phyloP scores from a whole-genome alignment of 2,113 vertebrate species.

The Malaclemys terrapin region DNA sequence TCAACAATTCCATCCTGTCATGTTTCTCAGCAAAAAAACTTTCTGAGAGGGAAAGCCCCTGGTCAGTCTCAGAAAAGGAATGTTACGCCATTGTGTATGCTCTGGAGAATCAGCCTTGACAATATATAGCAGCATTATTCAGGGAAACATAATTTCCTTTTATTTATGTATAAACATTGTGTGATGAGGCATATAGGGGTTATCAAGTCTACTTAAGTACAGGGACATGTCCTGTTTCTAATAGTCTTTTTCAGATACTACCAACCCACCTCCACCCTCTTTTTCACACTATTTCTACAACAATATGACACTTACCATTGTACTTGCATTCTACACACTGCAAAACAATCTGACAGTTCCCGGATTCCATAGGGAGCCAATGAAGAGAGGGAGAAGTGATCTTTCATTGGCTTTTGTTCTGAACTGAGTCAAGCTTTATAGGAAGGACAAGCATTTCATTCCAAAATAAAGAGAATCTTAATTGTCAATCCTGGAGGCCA shows the following conservation, averaged over 20 bases:
- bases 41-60: too few relatives aligned
- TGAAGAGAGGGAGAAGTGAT: constrained; percentile 60
- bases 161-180: neutral
- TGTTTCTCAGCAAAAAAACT: too few relatives aligned
- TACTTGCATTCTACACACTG: constrained; percentile 29
- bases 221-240: neutral
- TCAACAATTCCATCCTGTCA: too few relatives aligned
- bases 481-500: constrained; percentile 32
- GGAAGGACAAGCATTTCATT: constrained; percentile 42
- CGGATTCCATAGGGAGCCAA: constrained; percentile 58
- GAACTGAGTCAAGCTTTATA: constrained; percentile 8
- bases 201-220: neutral
- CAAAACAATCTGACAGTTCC: constrained; percentile 33
- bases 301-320: neutral
- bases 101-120: too few relatives aligned
- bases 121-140: neutral
- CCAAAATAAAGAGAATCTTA: too few relatives aligned
- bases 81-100: too few relatives aligned
- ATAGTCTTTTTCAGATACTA: neutral
- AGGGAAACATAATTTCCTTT: neutral
- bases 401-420: too few relatives aligned
- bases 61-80: too few relatives aligned
- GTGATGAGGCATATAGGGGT: neutral
- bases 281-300: too few relatives aligned
- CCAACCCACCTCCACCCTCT: neutral